These are phyloP conservation scores for Urocitellus parryii DNA, from an alignment of 2,113 vertebrate species.

Conservation along the genomic window DNA sequence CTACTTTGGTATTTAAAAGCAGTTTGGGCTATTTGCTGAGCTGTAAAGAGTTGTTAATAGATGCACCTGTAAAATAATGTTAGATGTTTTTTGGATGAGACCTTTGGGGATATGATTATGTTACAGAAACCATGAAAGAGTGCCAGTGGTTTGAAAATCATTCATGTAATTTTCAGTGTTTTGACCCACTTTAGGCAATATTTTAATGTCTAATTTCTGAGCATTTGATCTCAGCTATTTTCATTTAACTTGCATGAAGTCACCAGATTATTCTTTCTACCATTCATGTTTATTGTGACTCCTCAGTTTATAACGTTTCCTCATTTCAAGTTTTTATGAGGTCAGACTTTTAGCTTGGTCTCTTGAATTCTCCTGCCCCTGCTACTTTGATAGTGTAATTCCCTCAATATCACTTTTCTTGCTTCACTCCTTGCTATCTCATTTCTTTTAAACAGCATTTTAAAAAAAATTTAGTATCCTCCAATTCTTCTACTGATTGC, in stretches of 20 bases:
- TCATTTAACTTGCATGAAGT: not conserved
- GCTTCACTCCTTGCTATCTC: not conserved
- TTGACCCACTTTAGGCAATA: not conserved
- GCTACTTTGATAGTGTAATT: not conserved
- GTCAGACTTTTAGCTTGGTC: not conserved
- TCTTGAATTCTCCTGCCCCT: not conserved
- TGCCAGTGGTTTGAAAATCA: conserved; percentile 51
- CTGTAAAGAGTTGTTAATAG: conserved; percentile 29
- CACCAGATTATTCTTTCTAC: not conserved
- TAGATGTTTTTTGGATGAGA: not conserved
- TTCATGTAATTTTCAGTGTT: conserved; percentile 26
- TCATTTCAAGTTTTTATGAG: not conserved
- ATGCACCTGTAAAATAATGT: conserved; percentile 2
- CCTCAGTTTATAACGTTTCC: not conserved
- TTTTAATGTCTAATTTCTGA: conserved; percentile 25
- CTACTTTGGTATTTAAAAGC: conserved; percentile 68
- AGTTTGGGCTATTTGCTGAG: conserved; percentile 43
- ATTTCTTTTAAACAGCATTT: not conserved
- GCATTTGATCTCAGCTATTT: not conserved
- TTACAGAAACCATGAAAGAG: not conserved
- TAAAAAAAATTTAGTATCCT: not conserved
- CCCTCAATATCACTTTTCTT: not conserved
- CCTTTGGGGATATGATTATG: not conserved
- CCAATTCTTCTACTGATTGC: not conserved
- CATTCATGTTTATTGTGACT: not conserved